These are phyloP conservation scores for Picus viridis DNA, from an alignment of 2,797 vertebrate genomes.

Conservation along the genomic window DNA sequence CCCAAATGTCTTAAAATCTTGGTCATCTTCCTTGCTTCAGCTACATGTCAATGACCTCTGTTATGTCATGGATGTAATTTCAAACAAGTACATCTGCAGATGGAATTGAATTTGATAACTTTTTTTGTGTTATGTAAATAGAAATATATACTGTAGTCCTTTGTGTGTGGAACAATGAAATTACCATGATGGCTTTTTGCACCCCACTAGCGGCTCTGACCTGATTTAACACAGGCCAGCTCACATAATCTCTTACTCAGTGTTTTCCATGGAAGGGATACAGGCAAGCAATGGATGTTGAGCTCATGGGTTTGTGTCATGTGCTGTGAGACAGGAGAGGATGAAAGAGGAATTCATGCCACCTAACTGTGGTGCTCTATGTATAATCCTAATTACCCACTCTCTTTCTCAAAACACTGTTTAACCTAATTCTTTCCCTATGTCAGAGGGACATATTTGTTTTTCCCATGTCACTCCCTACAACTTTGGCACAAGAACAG, in stretches of 20 bases:
- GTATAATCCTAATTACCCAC: background rate
- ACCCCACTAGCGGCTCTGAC: background rate
- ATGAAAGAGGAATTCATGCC: background rate
- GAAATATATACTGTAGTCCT: background rate
- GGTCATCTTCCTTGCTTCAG: constrained; percentile 37
- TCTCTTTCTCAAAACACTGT: background rate
- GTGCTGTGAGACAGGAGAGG: background rate
- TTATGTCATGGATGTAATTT: background rate
- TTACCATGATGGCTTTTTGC: background rate
- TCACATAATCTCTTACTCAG: constrained; percentile 18
- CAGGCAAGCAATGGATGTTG: accelerated
- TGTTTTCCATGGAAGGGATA: background rate
- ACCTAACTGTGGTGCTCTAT: background rate
- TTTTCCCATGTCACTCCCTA: background rate
- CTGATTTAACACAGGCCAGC: background rate
- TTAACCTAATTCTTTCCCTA: background rate
- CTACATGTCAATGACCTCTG: constrained; percentile 23
- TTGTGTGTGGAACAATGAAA: background rate
- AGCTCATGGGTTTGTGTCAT: background rate
- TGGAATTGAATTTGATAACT: background rate
- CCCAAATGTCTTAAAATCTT: constrained; percentile 23
- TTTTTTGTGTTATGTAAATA: background rate
- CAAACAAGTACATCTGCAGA: background rate
- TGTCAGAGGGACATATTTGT: background rate
- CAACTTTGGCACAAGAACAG: background rate